These are phyloP conservation scores for Monoplex corrugatus DNA, from an alignment of 2,888 invertebrate genomes.

Conservation along the genomic window DNA sequence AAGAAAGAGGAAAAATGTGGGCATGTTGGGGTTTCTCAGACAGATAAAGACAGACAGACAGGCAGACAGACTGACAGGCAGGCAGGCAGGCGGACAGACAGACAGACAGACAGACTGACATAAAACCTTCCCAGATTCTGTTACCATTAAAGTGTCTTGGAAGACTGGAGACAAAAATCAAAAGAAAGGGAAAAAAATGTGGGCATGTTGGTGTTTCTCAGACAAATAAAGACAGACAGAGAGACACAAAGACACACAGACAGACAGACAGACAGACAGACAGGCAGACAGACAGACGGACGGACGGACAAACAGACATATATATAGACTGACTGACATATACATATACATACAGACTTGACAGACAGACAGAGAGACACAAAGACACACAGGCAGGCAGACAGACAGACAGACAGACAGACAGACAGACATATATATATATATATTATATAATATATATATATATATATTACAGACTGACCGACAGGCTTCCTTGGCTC, in stretches of 20 bases:
- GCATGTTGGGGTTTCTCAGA: too few relatives aligned
- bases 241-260: not conserved
- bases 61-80: too few relatives aligned
- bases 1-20: not conserved
- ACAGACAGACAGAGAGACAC: not conserved
- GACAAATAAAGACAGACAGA: not conserved
- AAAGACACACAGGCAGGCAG: not conserved
- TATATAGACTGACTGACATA: not conserved
- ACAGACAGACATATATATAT: too few relatives aligned
- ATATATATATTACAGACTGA: too few relatives aligned
- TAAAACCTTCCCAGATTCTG: too few relatives aligned
- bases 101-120: not conserved
- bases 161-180: too few relatives aligned
- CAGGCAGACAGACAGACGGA: not conserved
- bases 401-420: constrained; percentile 2
- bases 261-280: not conserved
- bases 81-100: not conserved
- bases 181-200: too few relatives aligned
- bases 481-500: constrained; percentile 34
- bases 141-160: too few relatives aligned
- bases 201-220: too few relatives aligned
- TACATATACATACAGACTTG: not conserved
- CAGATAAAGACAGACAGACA: too few relatives aligned
- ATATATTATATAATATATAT: too few relatives aligned
- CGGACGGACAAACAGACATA: not conserved